Percentiles rank a stretch among this genome's conserved stretches.
Evolutionary conservation across 2,113 vertebrate species (phyloP).

Genomic region (Chaenocephalus aceratus): DNA sequence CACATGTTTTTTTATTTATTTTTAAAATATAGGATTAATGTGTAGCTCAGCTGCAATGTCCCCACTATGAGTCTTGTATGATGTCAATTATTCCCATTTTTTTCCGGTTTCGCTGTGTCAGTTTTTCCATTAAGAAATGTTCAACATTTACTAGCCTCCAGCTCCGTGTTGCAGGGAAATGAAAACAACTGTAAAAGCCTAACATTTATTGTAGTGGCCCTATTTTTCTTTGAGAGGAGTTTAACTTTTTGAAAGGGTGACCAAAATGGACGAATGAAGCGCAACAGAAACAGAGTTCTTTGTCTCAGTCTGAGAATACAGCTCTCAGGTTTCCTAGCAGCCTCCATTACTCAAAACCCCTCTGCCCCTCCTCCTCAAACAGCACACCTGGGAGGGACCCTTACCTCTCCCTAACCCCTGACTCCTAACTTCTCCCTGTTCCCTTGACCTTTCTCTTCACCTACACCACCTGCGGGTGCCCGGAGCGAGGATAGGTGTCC

Average conservation of each 20-base stretch:
- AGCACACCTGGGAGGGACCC: constrained; percentile 67
- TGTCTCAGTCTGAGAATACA: constrained; percentile 15
- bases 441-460: constrained; percentile 44
- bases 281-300: constrained; percentile 15
- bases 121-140: background rate
- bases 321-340: constrained; percentile 57
- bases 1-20: background rate
- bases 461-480: constrained; percentile 28
- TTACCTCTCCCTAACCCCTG: constrained; percentile 61
- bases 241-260: background rate
- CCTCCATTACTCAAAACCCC: constrained; percentile 35
- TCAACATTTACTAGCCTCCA: background rate
- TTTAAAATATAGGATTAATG: background rate
- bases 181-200: background rate
- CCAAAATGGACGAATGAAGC: background rate
- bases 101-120: background rate
- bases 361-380: constrained; percentile 31
- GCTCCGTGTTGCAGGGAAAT: background rate
- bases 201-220: background rate
- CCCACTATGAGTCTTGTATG: background rate
- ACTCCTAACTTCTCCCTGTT: constrained; percentile 54
- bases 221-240: background rate
- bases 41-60: background rate
- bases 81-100: background rate
- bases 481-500: constrained; percentile 7